These are phyloP conservation scores for Brachylomia viminalis DNA, from an alignment of 2,888 invertebrate species.

Conservation along the genomic window DNA sequence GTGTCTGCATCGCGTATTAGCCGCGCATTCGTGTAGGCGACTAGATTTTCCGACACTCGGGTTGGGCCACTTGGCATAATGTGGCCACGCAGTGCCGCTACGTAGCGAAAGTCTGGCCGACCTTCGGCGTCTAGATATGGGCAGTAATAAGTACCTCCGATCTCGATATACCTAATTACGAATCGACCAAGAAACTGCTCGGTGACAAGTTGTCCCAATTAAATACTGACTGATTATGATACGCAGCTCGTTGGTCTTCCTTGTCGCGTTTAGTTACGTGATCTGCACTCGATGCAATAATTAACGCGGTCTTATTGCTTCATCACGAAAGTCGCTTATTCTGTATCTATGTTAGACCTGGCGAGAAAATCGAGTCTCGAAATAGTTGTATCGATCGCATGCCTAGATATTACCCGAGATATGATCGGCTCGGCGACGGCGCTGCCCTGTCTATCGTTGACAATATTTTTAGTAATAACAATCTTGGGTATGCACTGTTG, in stretches of 20 bases:
- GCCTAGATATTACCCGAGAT: slow-evolving; percentile 73
- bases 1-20: slow-evolving; percentile 77
- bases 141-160: slow-evolving; percentile 81
- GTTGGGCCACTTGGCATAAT: slow-evolving; percentile 83
- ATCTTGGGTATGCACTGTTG: slow-evolving; percentile 73
- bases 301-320: slow-evolving; percentile 51
- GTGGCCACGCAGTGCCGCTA: slow-evolving; percentile 74
- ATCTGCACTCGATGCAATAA: slow-evolving; percentile 47
- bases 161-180: slow-evolving; percentile 83
- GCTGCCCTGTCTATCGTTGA: slow-evolving; percentile 71
- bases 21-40: slow-evolving; percentile 83
- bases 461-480: slow-evolving; percentile 79
- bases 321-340: slow-evolving; percentile 47
- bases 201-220: slow-evolving; percentile 62
- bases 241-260: slow-evolving; percentile 52
- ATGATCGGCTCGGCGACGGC: slow-evolving; percentile 70
- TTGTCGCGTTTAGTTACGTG: slow-evolving; percentile 57
- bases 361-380: slow-evolving; percentile 43
- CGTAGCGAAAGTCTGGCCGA: slow-evolving; percentile 89
- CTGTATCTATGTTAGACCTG: slow-evolving; percentile 32
- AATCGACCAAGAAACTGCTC: slow-evolving; percentile 71
- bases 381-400: slow-evolving; percentile 72
- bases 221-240: slow-evolving; percentile 68
- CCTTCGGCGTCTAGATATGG: slow-evolving; percentile 88
- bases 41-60: slow-evolving; percentile 84